These are phyloP conservation scores for Aegithalos caudatus DNA, from an alignment of 2,113 vertebrate species.

Conservation along the genomic window DNA sequence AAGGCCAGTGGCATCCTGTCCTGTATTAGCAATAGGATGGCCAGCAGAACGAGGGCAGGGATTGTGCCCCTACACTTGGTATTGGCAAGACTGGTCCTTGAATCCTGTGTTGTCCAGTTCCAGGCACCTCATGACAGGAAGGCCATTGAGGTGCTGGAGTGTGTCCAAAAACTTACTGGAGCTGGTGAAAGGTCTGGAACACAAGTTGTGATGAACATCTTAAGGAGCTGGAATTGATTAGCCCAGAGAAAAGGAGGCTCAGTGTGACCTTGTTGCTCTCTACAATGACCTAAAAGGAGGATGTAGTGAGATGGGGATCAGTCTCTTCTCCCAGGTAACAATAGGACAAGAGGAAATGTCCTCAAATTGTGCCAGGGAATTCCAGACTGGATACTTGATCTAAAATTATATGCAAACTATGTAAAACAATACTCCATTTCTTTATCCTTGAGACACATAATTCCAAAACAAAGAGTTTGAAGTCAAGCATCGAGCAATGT, in stretches of 20 bases:
- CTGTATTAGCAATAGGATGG: background rate
- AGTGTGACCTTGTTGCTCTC: background rate
- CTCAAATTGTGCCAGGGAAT: background rate
- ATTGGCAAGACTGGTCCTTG: background rate
- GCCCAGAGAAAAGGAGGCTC: background rate
- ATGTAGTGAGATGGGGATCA: background rate
- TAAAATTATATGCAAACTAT: background rate
- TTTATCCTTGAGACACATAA: background rate
- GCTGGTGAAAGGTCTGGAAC: background rate
- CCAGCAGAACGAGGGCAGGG: background rate
- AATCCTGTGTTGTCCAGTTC: background rate
- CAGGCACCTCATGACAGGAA: background rate
- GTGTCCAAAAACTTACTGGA: background rate
- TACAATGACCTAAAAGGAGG: background rate
- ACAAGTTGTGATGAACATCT: background rate
- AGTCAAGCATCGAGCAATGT: background rate
- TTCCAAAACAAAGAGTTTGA: background rate
- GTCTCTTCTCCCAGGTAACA: background rate
- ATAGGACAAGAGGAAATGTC: background rate
- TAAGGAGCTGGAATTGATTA: background rate
- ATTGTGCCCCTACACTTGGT: too few relatives aligned
- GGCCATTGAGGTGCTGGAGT: background rate
- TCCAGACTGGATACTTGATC: background rate
- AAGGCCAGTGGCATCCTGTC: background rate
- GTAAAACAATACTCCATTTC: background rate